Evolutionary conservation across 2,113 vertebrate genomes (phyloP), one percentile per base, ranked within the genome.

Genomic region (Barnardius zonarius): DNA sequence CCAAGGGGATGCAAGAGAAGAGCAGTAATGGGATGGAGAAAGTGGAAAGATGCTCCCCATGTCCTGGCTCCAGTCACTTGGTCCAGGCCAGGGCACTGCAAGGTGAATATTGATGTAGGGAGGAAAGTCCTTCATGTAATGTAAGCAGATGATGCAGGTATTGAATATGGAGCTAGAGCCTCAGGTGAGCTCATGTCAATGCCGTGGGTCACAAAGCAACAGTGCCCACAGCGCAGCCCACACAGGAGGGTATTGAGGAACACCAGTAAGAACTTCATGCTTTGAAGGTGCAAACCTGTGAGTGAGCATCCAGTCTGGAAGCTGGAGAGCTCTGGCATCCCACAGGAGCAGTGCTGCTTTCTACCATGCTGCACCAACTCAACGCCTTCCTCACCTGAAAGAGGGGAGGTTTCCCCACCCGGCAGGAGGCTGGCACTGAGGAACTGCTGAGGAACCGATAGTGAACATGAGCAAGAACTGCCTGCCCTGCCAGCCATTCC

Each of bases 141-240:
- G 3, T 18, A 31, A 59, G 55, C 18, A 27, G 33, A 28, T 4
- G n/a, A 30, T 22, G 35, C 25, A 33, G 59, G 48, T n/a, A 2
- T 23, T 59, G 57, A 20, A 9, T 15, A n/a, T 15, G 33, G 66
- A 66, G 23, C 35, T 5, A 4, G 19, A 2, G 62, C 4, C 31
- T 13, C n/a, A 10, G 33, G 44, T 28, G 2, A 46, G 63, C 73
- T 48, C 49, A 2, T 3, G 37, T 11, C 27, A 31, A 0, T 7
- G 43, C 62, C 12, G 8, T 11, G 67, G 63, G 73, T 41, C 35
- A 4, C 4, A 24, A 4, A 3, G 51, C 51, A 10, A 2, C 48
- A 5, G 27, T 4, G 46, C 4, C 76, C 33, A 1, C 6, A 4
- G n/a, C 2, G 23, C n/a, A 5, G 23, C 2, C 7, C 59, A 25